Conservation (phyloP, 2,888 invertebrate genomes). For the Ennomos fuscantarius region DNA sequence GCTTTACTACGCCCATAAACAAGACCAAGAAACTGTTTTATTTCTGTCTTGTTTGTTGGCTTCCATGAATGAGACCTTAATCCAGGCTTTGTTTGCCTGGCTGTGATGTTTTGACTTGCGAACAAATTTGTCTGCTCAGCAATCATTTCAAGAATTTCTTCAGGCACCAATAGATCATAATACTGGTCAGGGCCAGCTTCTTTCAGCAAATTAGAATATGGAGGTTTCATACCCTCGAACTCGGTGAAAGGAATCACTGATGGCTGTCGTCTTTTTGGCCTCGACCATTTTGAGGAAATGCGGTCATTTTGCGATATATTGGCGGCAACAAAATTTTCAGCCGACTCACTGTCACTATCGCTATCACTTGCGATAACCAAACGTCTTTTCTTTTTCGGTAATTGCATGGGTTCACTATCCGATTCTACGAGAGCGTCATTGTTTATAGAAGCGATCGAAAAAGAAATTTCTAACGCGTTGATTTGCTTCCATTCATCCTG, state of each 20-base stretch:
- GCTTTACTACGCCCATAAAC: constrained; percentile 2
- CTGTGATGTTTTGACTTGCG: neutral
- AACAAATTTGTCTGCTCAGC: neutral
- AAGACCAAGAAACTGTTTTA: neutral
- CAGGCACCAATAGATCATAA: constrained; percentile 7
- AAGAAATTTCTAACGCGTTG: constrained; percentile 43
- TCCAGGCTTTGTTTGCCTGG: neutral
- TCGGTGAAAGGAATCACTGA: constrained; percentile 43
- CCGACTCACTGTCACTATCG: constrained; percentile 39
- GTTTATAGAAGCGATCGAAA: constrained; percentile 42
- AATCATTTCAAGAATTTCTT: neutral
- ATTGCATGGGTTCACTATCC: constrained; percentile 42
- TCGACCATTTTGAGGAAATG: constrained; percentile 38
- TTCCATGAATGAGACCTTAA: neutral
- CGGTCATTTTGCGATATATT: constrained; percentile 35
- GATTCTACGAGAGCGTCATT: constrained; percentile 41
- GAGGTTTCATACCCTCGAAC: constrained; percentile 1
- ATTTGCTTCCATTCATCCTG: constrained; percentile 45
- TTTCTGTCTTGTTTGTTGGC: neutral
- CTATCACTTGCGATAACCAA: no score
- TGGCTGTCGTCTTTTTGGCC: constrained; percentile 46
- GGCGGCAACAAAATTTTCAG: constrained; percentile 46
- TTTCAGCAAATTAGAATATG: constrained; percentile 10
- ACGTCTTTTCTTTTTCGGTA: constrained; percentile 46
- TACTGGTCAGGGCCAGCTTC: constrained; percentile 7